Percentiles rank a stretch among this genome's conserved stretches.
These are phyloP conservation scores for Pipa parva DNA, from an alignment of 2,113 vertebrate species.

Conservation along the genomic window DNA sequence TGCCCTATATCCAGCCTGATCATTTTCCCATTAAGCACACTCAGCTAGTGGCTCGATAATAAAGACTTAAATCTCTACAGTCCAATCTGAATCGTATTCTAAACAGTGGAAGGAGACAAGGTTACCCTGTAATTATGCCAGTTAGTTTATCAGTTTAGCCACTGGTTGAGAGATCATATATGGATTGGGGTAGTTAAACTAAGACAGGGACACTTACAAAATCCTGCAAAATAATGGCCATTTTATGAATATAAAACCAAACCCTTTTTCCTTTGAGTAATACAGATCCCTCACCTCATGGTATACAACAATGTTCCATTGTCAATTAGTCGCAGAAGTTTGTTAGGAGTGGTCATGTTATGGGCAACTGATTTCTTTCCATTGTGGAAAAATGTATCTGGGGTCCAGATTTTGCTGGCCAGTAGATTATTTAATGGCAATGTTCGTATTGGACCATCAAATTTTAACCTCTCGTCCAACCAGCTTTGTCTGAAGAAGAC, in stretches of 20 bases:
- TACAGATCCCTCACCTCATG: constrained; percentile 76
- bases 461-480: constrained; percentile 90
- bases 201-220: too few species aligned
- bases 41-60: too few species aligned
- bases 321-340: constrained; percentile 86
- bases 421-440: constrained; percentile 90
- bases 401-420: constrained; percentile 97
- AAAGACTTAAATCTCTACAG: too few species aligned
- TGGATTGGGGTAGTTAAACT: too few species aligned
- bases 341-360: constrained; percentile 97
- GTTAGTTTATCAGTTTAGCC: too few species aligned
- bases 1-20: too few species aligned
- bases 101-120: too few species aligned
- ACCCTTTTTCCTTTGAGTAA: neutral
- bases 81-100: too few species aligned
- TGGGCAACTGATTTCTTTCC: constrained; percentile 97
- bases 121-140: too few species aligned
- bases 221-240: too few species aligned
- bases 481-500: constrained; percentile 98
- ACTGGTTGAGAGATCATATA: too few species aligned
- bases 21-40: too few species aligned
- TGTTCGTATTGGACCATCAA: constrained; percentile 91
- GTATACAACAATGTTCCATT: constrained; percentile 94
- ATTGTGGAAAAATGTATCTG: constrained; percentile 95
- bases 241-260: neutral